Evolutionary conservation across 2,888 invertebrate genomes (phyloP), one percentile per base, ranked within the genome.

Genomic region (Chloroclystis v-ata): DNA sequence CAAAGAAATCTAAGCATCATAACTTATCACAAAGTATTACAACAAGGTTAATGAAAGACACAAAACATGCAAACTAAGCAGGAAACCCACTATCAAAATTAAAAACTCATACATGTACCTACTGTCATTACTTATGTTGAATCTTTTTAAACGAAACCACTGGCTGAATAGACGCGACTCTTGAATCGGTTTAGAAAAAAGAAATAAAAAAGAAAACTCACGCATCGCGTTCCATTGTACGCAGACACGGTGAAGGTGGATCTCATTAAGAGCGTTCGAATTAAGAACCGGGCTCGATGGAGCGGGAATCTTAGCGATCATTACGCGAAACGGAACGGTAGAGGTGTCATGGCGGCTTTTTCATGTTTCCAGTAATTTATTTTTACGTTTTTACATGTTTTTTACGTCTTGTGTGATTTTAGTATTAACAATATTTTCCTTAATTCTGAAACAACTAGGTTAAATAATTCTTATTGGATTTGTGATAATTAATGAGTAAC

Each of bases 281-380:
- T 79, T 77, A 81, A 81, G 85, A 85, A 80, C 81, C 63, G 73
- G 58, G 72, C 59, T 73, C 78, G 75, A 82, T 85, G 83, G 69
- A 76, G 83, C 79, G 78, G 68, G 73, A 79, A 78, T 83, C 85
- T 86, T 85, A 76, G 80, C 76, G 82, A 81, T 86, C 85, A 82
- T 86, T 86, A 86, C 73, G 81, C 65, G 72, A 61, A 72, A 75
- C 72, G 72, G 67, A 75, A 72, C 73, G 74, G 61, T 62, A 24
- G 47, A 54, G 44, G 52, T 60, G 58, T 57, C 60, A 60, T 56
- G 58, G 57, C 56, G 52, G 49, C 46, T 40, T 57, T 50, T 58
- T 54, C 54, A 56, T 50, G 54, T 58, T 52, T 60, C 52, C 52
- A 26, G 37, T 43, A 46, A 35, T 44, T 52, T 52, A 39, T 38